These are phyloP conservation scores for Bolborhynchus lineola DNA, from an alignment of 2,113 vertebrate genomes.

Conservation along the genomic window DNA sequence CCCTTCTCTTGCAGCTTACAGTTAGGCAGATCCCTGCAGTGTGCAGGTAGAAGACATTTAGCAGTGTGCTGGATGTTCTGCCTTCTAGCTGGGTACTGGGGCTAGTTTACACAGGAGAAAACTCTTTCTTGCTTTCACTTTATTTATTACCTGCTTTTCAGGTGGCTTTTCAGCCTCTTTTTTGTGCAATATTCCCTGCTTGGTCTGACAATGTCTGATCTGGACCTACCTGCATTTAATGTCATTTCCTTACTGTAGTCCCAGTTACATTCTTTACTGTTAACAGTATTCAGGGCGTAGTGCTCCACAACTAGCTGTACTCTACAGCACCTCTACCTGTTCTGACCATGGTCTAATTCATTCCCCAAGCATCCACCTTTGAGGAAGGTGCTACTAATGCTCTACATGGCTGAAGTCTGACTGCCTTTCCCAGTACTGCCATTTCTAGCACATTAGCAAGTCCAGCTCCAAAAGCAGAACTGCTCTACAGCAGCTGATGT, in stretches of 20 bases:
- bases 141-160: neutral
- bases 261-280: neutral
- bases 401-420: neutral
- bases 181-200: neutral
- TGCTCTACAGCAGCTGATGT: fast-evolving
- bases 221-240: neutral
- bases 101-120: neutral
- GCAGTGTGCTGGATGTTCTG: neutral
- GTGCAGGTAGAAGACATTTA: fast-evolving
- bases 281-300: neutral
- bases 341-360: fast-evolving
- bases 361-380: neutral
- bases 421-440: neutral
- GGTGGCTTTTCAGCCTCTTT: neutral
- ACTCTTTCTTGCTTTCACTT: neutral
- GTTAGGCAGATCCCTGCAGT: neutral
- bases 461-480: neutral
- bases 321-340: neutral
- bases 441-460: neutral
- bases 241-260: neutral
- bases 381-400: neutral
- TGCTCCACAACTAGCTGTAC: neutral
- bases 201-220: neutral
- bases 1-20: neutral
- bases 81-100: neutral